Conservation (phyloP, 2,888 invertebrate genomes). For the Cantharis nigra region DNA sequence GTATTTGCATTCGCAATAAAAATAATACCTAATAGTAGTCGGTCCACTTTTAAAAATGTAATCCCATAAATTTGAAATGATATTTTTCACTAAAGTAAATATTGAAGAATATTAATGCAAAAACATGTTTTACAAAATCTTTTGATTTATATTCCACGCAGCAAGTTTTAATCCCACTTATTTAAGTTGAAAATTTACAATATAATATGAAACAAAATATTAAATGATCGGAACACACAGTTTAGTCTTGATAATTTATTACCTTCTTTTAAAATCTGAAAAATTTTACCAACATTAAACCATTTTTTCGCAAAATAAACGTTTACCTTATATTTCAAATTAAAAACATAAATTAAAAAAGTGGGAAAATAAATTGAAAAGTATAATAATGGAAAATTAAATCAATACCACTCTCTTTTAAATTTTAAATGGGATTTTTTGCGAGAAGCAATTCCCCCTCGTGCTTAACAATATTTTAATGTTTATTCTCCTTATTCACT, state of each 20-base stretch:
- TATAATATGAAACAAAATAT: not conserved
- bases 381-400: not conserved
- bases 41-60: not conserved
- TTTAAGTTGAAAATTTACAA: not conserved
- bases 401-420: not conserved
- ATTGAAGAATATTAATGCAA: conserved; percentile 4
- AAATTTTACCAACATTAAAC: not conserved
- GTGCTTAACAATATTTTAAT: not conserved
- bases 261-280: not conserved
- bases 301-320: not conserved
- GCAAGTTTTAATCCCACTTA: not conserved
- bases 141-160: conserved; percentile 1
- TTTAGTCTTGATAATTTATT: not conserved
- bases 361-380: not conserved
- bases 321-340: not conserved
- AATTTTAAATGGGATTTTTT: not conserved
- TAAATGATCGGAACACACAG: not conserved
- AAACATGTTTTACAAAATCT: conserved; percentile 7
- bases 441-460: not conserved
- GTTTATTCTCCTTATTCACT: not conserved
- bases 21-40: not conserved
- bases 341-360: not conserved
- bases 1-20: not conserved
- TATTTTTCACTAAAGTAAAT: not conserved
- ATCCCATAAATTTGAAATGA: conserved; percentile 7